Evolutionary conservation across 2,797 vertebrate genomes (phyloP).

Genomic region (Pelobates cultripes): DNA sequence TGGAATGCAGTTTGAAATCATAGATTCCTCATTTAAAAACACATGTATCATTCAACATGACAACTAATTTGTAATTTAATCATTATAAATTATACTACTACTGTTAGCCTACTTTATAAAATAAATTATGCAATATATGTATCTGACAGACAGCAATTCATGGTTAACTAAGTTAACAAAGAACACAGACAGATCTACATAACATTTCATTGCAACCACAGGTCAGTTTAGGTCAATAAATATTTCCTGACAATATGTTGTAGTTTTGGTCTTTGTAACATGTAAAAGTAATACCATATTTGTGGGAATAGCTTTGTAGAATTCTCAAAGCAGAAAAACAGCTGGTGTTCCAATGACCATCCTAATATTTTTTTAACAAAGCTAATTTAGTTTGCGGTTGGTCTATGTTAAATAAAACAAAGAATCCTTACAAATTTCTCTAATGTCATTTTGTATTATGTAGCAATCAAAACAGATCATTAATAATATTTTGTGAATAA

Average conservation of each 20-base stretch:
- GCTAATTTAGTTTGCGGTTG: neutral
- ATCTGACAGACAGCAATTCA: neutral
- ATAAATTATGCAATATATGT: no score
- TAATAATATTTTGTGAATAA: no score
- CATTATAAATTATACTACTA: no score
- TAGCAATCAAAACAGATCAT: no score
- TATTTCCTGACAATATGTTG: neutral
- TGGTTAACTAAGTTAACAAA: neutral
- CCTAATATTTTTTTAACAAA: neutral
- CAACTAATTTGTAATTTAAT: no score
- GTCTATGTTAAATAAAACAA: no score
- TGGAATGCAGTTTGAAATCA: no score
- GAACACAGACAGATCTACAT: neutral
- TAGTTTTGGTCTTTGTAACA: neutral
- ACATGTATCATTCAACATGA: no score
- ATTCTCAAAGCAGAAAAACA: neutral
- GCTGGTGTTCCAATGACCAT: neutral
- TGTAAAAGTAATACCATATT: neutral
- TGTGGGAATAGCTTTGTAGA: neutral
- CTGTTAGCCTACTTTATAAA: no score
- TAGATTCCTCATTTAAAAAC: no score
- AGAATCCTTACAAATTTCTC: no score
- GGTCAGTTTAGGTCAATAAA: conserved; percentile 1
- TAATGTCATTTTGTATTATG: no score
- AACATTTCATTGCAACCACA: neutral